Evolutionary conservation across 2,888 invertebrate genomes (phyloP), one percentile per base, ranked within the genome.

Genomic region (Drosophila acutilabella): DNA sequence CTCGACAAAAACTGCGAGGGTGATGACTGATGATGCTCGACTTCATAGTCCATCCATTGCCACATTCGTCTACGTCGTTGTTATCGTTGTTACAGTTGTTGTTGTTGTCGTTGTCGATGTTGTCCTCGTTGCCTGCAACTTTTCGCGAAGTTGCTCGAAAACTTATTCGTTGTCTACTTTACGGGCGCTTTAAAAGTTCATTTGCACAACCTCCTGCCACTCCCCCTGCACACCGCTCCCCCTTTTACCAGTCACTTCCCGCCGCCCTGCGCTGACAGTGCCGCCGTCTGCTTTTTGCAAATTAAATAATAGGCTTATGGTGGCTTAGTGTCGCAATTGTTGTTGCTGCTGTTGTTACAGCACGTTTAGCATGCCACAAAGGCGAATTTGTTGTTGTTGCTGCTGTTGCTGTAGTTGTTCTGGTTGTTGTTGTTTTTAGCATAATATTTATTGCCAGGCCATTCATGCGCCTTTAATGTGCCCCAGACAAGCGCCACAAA

Each of bases 21-120:
- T 90, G 89, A 89, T 89, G 89, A 90, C 89, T 86, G 89, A 90
- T 90, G 90, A 90, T 90, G 88, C 78, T 42, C 57, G 45, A 60
- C 45, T 51, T 53, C 58, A 56, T 52, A 45, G 50, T 41, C 38
- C 36, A 51, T 48, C 36, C 71, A 71, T 64, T 56, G 53, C 47
- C 58, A 69, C 60, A 50, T 56, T 57, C 47, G 42, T 50, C 38
- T 71, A 18, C 65, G 11, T 62, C 16, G 47, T 30, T 26, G 16
- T 40, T 14, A 11, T 10, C 11, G 33, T 20, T 45, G 48, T 16
- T 14, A 16, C 6, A 11, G 13, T 10, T 26, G 16, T 40, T 14
- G n/a, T 10, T 38, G 16, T 13, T 16, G 30, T 7, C 14, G 13
- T 7, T 30, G 13, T 40, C 14, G 11, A 6, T 20, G 33, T 20